phyloP scores from a whole-genome alignment of 2,888 invertebrate species.

The Tetheella fluctuosa region DNA sequence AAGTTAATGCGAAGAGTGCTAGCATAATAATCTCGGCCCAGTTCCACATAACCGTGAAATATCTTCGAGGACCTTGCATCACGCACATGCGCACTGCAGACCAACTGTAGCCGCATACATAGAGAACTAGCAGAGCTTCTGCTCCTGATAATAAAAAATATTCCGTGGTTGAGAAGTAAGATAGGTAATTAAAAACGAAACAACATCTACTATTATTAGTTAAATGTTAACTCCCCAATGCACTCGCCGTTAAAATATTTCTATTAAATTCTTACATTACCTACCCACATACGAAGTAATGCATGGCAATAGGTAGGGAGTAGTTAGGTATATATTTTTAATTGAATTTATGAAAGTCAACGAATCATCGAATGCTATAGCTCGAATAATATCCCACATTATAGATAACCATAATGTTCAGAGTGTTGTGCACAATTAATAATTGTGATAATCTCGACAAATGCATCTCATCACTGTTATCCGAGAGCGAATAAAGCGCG shows the following conservation, averaged over 20 bases:
- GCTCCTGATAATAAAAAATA: slow-evolving; percentile 40
- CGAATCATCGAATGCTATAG: not conserved
- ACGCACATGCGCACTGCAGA: slow-evolving; percentile 82
- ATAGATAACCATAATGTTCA: slow-evolving; percentile 18
- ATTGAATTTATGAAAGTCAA: too few species aligned
- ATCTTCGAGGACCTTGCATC: slow-evolving; percentile 82
- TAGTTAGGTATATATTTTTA: too few species aligned
- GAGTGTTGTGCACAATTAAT: slow-evolving; percentile 43
- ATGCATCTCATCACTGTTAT: slow-evolving; percentile 45
- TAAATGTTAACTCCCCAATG: too few species aligned
- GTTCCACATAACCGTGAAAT: slow-evolving; percentile 85
- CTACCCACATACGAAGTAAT: too few species aligned
- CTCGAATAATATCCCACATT: not conserved
- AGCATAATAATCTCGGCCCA: slow-evolving; percentile 86
- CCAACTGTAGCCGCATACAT: slow-evolving; percentile 84
- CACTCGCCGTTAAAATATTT: too few species aligned
- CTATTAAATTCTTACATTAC: too few species aligned
- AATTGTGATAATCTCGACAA: slow-evolving; percentile 47
- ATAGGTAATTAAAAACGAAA: too few species aligned
- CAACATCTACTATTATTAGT: too few species aligned
- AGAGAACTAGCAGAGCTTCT: slow-evolving; percentile 69
- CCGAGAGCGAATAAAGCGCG: slow-evolving; percentile 32
- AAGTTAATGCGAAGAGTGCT: slow-evolving; percentile 83
- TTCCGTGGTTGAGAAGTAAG: too few species aligned
- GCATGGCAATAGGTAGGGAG: too few species aligned